A percentile compares a stretch with the other conserved stretches of the same genome.
phyloP scores from a whole-genome alignment of 1,140 invertebrate genomes.

The Zaprionus davidi region DNA sequence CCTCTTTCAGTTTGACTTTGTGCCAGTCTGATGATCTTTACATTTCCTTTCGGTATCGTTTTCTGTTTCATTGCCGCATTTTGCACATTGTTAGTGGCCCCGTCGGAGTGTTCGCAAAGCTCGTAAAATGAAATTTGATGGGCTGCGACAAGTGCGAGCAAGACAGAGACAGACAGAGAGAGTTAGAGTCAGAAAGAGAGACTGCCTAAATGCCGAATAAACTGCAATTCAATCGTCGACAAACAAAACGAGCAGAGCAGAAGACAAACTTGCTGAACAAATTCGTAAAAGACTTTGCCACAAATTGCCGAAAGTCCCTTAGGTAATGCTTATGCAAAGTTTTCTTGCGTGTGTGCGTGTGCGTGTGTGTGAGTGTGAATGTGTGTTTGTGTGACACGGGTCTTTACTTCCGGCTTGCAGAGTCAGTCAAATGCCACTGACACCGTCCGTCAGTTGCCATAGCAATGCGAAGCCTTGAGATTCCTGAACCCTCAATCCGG shows the following conservation, averaged over 20 bases:
- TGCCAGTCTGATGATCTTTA: conserved; percentile 28
- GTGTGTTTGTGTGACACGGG: conserved; percentile 1
- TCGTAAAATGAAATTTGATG: conserved; percentile 66
- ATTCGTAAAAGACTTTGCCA: conserved; percentile 31
- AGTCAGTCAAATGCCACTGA: conserved; percentile 1
- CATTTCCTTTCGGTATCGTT: conserved; percentile 38
- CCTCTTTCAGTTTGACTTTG: conserved; percentile 2
- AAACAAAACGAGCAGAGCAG: neutral
- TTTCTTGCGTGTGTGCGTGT: neutral
- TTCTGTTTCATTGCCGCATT: conserved; percentile 49
- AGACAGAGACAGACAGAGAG: neutral
- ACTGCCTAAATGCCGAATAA: conserved; percentile 56
- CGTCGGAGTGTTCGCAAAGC: conserved; percentile 23
- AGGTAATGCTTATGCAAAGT: conserved; percentile 43
- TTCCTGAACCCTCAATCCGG: neutral
- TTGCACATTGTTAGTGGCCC: conserved; percentile 62
- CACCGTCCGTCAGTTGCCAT: neutral
- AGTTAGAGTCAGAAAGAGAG: conserved; percentile 5
- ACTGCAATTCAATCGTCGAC: conserved; percentile 65
- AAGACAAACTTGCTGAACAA: conserved; percentile 23
- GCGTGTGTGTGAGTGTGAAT: neutral
- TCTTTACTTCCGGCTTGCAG: neutral
- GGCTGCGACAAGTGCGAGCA: conserved; percentile 28
- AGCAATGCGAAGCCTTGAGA: neutral
- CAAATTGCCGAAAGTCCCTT: conserved; percentile 38